Conservation (phyloP, 1,140 invertebrate genomes). For the Drosophila subpulchrella region DNA sequence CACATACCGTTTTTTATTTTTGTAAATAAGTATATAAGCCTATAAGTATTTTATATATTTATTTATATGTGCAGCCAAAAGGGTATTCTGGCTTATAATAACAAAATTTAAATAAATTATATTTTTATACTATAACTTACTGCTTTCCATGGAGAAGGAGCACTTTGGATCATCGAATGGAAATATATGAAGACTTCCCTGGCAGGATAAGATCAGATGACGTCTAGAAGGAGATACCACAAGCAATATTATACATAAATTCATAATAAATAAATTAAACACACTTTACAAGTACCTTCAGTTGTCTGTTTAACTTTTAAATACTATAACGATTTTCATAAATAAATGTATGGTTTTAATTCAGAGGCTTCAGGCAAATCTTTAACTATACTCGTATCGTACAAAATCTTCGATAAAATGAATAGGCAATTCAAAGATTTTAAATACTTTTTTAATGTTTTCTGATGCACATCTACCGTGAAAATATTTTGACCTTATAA, state of each 20-base stretch:
- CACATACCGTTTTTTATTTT: no score
- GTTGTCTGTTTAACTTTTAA: no score
- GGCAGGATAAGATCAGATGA: slow-evolving; percentile 95
- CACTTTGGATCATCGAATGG: slow-evolving; percentile 97
- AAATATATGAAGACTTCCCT: slow-evolving; percentile 96
- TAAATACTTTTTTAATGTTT: neutral
- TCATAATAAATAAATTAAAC: neutral
- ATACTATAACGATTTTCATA: no score
- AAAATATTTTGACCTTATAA: slow-evolving; percentile 27
- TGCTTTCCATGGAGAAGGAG: slow-evolving; percentile 97
- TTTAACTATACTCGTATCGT: neutral
- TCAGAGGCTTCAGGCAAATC: neutral
- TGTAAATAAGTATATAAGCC: no score
- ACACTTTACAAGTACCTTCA: neutral
- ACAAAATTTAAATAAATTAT: no score
- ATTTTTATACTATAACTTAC: slow-evolving; percentile 87
- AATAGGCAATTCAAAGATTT: neutral
- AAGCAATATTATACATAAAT: neutral
- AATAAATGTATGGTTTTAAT: no score
- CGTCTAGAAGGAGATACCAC: slow-evolving; percentile 86
- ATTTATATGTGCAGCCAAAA: no score
- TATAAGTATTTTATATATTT: no score
- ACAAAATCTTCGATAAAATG: no score
- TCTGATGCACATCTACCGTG: neutral
- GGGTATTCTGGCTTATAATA: neutral